Base-by-base conservation (phyloP, 1,140 invertebrate genomes). In the Drosophila santomea region DNA sequence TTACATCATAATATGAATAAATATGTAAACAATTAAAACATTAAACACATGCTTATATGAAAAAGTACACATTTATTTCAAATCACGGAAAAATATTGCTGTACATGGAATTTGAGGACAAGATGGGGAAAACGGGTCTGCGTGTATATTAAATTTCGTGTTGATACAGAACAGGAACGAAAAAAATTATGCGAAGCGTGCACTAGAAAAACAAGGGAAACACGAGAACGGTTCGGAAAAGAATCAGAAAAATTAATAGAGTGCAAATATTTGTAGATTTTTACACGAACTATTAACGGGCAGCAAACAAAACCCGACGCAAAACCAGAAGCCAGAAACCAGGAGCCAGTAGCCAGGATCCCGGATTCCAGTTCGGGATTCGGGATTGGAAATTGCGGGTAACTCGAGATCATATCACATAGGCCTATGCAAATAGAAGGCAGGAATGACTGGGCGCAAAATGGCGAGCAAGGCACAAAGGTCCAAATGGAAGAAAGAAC, bases 241-340 rank as follows among this genome's bases (percentile, higher is more conserved):
- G 68, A 75, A 75, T 73, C 80, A 81, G 80, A 77, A 85, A 89
- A 90, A 84, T 90, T 85, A 90, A 90, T 90, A 90, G 85, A 79
- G 63, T 90, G 89, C 89, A 91, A 91, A 91, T 91, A 91, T 91
- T 91, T 91, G 89, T 91, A 89, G 74, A 88, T 91, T 91, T 91
- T 91, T 91, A 91, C 89, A 91, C 89, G 89, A 91, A 88, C 89
- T 91, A 91, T 91, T 91, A 91, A 84, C 84, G 71, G 62, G 62
- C 45, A 56, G 67, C 69, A 86, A 75, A 73, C 74, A 74, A 36
- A 54, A 15, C 60, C 60, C 60, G 39, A 35, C 48, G 48, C 28
- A 17, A 35, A 51, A 47, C 47, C 57, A 48, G 43, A 36, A 68
- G 45, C n/a, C 48, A 38, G 11, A 4, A 38, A 12, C 36, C n/a